phyloP scores from a whole-genome alignment of 2,888 invertebrate species.

The Drosophila niveifrons region DNA sequence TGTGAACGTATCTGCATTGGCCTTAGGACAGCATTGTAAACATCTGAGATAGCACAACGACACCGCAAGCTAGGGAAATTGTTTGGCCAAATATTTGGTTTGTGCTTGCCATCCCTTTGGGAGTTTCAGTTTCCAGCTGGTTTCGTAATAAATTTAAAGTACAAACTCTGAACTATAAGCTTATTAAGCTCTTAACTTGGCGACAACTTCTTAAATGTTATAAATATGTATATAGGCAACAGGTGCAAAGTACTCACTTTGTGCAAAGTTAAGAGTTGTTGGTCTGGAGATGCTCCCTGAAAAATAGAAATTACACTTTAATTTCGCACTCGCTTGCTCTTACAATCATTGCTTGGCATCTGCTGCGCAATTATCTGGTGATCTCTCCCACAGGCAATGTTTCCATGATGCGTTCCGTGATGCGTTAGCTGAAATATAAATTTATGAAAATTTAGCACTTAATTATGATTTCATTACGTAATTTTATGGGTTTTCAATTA shows the following conservation, averaged over 20 bases:
- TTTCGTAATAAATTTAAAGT: slow-evolving; percentile 1
- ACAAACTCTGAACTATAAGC: neutral
- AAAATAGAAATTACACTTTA: too few species aligned
- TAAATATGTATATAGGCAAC: neutral
- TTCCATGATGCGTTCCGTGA: neutral
- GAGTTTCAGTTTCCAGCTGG: slow-evolving; percentile 3
- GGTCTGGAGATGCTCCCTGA: neutral
- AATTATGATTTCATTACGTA: neutral
- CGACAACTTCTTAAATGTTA: neutral
- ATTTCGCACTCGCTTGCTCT: too few species aligned
- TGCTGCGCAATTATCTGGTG: too few species aligned
- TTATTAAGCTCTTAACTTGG: neutral
- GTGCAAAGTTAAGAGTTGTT: neutral
- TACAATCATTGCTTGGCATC: too few species aligned
- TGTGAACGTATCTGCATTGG: slow-evolving; percentile 38
- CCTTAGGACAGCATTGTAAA: slow-evolving; percentile 43
- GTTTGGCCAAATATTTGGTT: slow-evolving; percentile 59
- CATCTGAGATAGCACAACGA: slow-evolving; percentile 40
- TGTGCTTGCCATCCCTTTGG: slow-evolving; percentile 11
- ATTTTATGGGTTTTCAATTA: neutral
- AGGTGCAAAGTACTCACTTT: neutral
- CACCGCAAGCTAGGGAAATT: slow-evolving; percentile 63
- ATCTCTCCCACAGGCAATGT: neutral
- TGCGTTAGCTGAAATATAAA: neutral
- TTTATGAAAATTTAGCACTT: neutral